Evolutionary conservation across 2,113 vertebrate genomes (phyloP), one percentile per base, ranked within the genome.

Genomic region (Phodopus roborovskii): DNA sequence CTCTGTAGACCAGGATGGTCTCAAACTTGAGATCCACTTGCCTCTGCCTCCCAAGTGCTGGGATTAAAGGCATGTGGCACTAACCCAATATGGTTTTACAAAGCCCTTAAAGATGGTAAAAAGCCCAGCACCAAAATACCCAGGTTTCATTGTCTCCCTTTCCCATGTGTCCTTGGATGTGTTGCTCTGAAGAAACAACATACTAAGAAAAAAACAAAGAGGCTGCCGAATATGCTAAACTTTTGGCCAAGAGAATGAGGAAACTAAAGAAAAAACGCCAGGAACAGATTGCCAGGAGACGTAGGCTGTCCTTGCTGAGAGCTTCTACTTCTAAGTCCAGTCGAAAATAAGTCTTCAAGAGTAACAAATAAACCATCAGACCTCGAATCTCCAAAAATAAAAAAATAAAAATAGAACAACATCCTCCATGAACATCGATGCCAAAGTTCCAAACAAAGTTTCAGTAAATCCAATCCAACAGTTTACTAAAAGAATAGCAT

Each of bases 391-490:
- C 60, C 26, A 84, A 84, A 84, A 45, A 64, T 64, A 84, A 84
- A 45, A 82, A 64, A 5, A 62, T 64, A 64, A 84, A 84, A 84
- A 84, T 45, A 84, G 81, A 64, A 39, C n/a, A 84, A 11, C 81
- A 64, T 82, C 75, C 9, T 62, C 91, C 24, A 88, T 8, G 3
- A 89, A 68, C 19, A 88, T 3, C 24, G 66, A 85, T n/a, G 50
- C 28, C 75, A 91, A 91, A 91, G 88, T 96, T 84, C 68, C 68
- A 82, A 87, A 85, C 30, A 83, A 86, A 66, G 81, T 78, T 92
- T 94, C 48, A 86, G 73, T 45, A 93, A 73, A 95, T 74, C 28
- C 48, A 94, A 88, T 75, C 81, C 4, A 22, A 79, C 64, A 71
- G 48, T 36, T 78, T 74, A 74, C 79, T 66, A 82, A 94, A 96